Conservation (phyloP, 92 coral and sea anemone species). For the Porites evermanni region DNA sequence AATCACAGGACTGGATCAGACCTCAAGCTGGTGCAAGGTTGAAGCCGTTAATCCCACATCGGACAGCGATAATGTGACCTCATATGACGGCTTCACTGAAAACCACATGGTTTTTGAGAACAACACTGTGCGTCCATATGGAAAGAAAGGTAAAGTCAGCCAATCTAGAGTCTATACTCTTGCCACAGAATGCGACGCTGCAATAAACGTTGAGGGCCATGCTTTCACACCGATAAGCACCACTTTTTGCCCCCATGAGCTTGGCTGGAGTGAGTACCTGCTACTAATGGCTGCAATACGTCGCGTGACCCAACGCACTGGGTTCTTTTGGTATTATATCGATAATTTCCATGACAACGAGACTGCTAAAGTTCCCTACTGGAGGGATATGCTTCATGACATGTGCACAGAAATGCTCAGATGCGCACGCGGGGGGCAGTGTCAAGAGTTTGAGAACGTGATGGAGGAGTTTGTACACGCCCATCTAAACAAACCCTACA, state of each 20-base stretch:
- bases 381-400: conserved; percentile 51
- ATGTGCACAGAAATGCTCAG: conserved; percentile 43
- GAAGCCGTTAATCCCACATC: conserved; percentile 25
- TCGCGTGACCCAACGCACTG: conserved; percentile 54
- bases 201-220: conserved; percentile 49
- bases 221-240: conserved; percentile 55
- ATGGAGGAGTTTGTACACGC: conserved; percentile 43
- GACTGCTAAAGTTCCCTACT: conserved; percentile 37
- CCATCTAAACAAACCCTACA: conserved; percentile 40
- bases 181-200: conserved; percentile 58
- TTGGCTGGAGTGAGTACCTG: conserved; percentile 57
- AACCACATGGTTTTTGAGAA: conserved; percentile 48
- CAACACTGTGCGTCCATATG: conserved; percentile 42
- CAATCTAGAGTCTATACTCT: conserved; percentile 41
- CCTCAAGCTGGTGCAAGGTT: conserved; percentile 48
- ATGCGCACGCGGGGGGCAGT: conserved; percentile 43
- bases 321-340: conserved; percentile 50
- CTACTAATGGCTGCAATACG: conserved; percentile 53
- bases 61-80: conserved; percentile 7
- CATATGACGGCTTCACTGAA: conserved; percentile 58
- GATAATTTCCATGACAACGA: background rate
- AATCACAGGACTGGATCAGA: conserved; percentile 38
- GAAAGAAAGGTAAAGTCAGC: conserved; percentile 22
- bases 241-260: conserved; percentile 56
- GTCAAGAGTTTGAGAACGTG: conserved; percentile 44